phyloP scores from a whole-genome alignment of 2,113 vertebrate genomes.

The Sebastes fasciatus region DNA sequence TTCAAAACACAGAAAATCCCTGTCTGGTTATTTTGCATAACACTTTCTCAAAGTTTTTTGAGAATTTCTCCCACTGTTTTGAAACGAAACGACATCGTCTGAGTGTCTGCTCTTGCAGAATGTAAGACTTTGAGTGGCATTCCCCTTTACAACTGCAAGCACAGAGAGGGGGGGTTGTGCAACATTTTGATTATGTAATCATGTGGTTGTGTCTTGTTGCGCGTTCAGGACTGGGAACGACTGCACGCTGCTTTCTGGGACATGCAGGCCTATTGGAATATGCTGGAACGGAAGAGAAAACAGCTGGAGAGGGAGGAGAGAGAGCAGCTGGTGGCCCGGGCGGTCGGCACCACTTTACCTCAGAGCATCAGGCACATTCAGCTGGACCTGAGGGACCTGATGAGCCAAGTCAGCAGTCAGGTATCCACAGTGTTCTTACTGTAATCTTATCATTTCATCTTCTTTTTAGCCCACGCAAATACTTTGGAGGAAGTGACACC shows the following conservation, averaged over 20 bases:
- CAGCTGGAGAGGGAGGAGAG: constrained; percentile 66
- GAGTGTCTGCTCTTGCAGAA: constrained; percentile 36
- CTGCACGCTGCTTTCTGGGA: constrained; percentile 66
- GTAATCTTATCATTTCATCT: neutral
- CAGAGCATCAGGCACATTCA: constrained; percentile 75
- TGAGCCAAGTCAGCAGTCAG: constrained; percentile 78
- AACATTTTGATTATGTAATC: constrained; percentile 31
- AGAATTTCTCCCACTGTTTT: constrained; percentile 23
- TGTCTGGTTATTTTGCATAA: neutral
- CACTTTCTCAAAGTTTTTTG: neutral
- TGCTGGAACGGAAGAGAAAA: constrained; percentile 73
- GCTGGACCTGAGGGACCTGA: constrained; percentile 82
- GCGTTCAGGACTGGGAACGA: constrained; percentile 76
- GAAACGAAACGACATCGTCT: constrained; percentile 1
- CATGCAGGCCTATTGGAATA: constrained; percentile 74
- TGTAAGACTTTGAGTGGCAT: constrained; percentile 46
- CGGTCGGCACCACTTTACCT: constrained; percentile 35
- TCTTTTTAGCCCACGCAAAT: neutral
- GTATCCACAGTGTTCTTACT: constrained; percentile 53
- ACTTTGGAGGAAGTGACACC: constrained; percentile 43
- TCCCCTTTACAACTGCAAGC: constrained; percentile 41
- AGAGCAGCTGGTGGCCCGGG: neutral
- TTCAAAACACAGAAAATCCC: neutral
- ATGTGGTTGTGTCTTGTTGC: constrained; percentile 16
- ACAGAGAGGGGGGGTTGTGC: constrained; percentile 2